Conservation (phyloP, 1,140 invertebrate genomes). For the honey bee (Apis mellifera) region Amel_HAv3.1 CM009939.2:5058501-5059000, state of each 20-base stretch:
- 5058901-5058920: neutral
- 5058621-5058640: neutral
- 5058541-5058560: neutral
- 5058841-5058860: neutral
- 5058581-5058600: neutral
- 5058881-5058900: neutral
- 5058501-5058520: no score
- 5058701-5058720: no score
- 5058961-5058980: neutral
- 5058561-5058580: neutral
- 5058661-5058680: no score
- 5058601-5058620: neutral
- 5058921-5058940: neutral
- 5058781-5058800: no score
- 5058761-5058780: no score
- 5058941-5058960: neutral
- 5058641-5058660: no score
- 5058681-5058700: no score
- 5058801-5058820: neutral
- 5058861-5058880: neutral
- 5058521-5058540: neutral
- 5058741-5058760: no score
- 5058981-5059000: neutral
- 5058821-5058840: neutral
- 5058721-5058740: no score